Conservation (phyloP, 1,140 invertebrate genomes). For the Parasteatoda tepidariorum region DNA sequence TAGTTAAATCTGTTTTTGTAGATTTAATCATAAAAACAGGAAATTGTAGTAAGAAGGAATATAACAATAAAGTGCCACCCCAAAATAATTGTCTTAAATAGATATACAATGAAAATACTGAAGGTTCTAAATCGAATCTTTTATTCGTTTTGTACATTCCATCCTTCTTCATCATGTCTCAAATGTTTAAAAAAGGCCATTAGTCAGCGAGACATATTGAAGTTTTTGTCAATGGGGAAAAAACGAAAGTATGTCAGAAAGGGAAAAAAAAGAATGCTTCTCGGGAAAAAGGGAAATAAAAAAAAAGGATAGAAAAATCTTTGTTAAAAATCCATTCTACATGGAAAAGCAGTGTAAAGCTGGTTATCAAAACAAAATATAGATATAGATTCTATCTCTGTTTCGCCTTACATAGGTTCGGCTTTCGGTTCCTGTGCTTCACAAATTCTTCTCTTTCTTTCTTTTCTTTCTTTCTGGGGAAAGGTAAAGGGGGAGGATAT, state of each 20-base stretch:
- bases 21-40: no score
- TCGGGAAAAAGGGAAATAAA: neutral
- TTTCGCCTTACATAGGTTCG: neutral
- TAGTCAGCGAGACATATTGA: neutral
- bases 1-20: no score
- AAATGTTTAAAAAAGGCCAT: neutral
- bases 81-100: no score
- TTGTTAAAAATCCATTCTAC: constrained; percentile 49
- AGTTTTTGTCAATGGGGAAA: neutral
- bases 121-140: no score
- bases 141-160: no score
- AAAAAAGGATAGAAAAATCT: constrained; percentile 1
- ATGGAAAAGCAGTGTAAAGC: constrained; percentile 1
- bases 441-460: constrained; percentile 42
- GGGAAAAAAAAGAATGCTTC: neutral
- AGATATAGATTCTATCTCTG: constrained; percentile 51
- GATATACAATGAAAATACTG: no score
- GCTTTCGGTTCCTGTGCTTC: neutral
- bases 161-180: neutral
- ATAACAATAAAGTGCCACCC: no score
- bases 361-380: constrained; percentile 41
- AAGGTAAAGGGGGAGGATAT: no score
- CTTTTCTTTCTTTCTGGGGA: no score
- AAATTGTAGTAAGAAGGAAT: no score
- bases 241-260: neutral